These are phyloP conservation scores for Ailuropoda melanoleuca DNA, from an alignment of 2,113 vertebrate genomes.

Conservation along the genomic window DNA sequence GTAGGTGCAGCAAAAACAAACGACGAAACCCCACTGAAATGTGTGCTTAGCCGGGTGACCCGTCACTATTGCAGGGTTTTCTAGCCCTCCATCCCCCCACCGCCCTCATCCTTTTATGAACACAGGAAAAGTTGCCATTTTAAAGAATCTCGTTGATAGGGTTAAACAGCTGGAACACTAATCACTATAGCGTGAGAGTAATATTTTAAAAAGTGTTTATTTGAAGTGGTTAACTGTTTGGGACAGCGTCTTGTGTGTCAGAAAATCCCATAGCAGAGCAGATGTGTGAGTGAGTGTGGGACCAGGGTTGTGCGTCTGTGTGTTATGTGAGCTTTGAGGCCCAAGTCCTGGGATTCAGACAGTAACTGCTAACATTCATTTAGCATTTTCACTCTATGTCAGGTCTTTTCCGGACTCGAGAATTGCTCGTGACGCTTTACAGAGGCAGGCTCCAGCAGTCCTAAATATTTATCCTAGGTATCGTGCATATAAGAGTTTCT, in stretches of 20 bases:
- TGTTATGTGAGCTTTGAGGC: background rate
- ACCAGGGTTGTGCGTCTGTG: background rate
- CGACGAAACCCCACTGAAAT: background rate
- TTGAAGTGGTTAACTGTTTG: slow-evolving; percentile 8
- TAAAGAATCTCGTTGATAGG: background rate
- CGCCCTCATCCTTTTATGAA: background rate
- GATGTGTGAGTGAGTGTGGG: background rate
- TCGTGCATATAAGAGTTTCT: background rate
- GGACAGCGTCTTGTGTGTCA: background rate
- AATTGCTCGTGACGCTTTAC: background rate
- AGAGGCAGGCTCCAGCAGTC: background rate
- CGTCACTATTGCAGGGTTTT: background rate
- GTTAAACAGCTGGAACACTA: slow-evolving; percentile 4
- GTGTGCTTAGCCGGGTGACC: background rate
- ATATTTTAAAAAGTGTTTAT: background rate
- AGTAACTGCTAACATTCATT: background rate
- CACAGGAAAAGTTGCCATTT: background rate
- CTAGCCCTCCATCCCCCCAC: background rate
- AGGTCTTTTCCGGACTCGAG: background rate
- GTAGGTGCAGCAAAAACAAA: background rate
- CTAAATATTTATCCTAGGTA: background rate
- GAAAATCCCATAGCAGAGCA: background rate
- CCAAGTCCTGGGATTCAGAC: background rate
- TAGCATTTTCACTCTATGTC: background rate
- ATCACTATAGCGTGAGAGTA: background rate